A percentile compares a stretch with the other conserved stretches of the same genome.
Conservation (phyloP, 2,113 vertebrate genomes). For the Tringa solitaria region DNA sequence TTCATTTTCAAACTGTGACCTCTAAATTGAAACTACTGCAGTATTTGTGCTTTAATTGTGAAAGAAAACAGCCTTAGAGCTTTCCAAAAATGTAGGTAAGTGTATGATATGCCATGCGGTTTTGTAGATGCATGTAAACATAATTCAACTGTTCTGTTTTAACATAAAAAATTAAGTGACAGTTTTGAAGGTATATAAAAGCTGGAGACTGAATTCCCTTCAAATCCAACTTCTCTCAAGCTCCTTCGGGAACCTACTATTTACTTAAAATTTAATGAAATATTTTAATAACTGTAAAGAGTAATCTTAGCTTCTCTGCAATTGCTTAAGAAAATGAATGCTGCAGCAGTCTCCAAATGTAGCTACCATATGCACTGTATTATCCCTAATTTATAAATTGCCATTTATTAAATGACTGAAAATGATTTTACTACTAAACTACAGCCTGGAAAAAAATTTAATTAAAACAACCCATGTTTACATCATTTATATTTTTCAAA, state of each 20-base stretch:
- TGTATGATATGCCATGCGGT: neutral
- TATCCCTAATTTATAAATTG: neutral
- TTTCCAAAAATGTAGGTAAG: neutral
- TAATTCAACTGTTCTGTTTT: too few relatives aligned
- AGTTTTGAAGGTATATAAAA: neutral
- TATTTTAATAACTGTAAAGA: neutral
- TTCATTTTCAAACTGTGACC: neutral
- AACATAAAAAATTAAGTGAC: neutral
- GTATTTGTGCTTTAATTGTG: neutral
- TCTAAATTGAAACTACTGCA: neutral
- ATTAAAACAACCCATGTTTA: neutral
- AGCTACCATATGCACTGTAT: neutral
- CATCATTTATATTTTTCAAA: neutral
- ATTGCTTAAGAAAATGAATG: neutral
- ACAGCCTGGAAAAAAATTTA: neutral
- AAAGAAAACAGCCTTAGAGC: neutral
- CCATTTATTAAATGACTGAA: neutral
- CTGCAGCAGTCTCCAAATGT: neutral
- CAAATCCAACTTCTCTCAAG: neutral
- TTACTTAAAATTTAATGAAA: constrained; percentile 11
- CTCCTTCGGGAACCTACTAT: neutral
- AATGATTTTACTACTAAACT: neutral
- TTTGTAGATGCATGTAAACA: neutral
- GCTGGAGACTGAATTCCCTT: neutral
- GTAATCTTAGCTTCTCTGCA: neutral